Base-by-base conservation (phyloP, 2,888 invertebrate species). In the Lottia scabra region DNA sequence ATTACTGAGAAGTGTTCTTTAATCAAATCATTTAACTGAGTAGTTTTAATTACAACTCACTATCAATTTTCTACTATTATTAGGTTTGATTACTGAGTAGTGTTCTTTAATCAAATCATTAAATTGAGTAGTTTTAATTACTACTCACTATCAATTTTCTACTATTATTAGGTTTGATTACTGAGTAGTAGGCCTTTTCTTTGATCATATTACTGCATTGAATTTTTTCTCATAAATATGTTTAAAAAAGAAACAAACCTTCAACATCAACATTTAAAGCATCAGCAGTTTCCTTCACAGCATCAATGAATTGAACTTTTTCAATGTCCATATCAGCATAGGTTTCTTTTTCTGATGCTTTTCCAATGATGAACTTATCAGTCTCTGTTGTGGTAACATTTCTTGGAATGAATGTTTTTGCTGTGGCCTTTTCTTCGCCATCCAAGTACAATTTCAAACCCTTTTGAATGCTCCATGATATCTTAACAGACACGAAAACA, bases 381-480 rank as follows among this genome's bases (percentile, higher is more conserved):
- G 68, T 13, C n/a, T 56, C 15, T 19, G 56, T 19, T 23, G 5
- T 5, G 6, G 65, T 44, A 1, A 75, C 73, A 27, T 64, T 70
- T 26, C 76, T 70, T 43, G 70, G 56, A 16, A 79, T 75, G 65
- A 72, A 83, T 0, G 68, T 75, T 10, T 62, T 76, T 46, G 80
- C 78, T 8, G 67, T 38, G 12, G 81, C 79, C 5, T 78, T 77
- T 6, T 70, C 38, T 8, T 64, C 70, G 1, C 76, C 77, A 71
- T 83, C 74, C 48, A 83, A 64, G 63, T 76, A 79, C 30, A 81
- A 63, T 43, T 70, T 64, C 27, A 83, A 72, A 0, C 83, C 81
- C 56, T 62, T 71, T 68, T 81, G 78, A 13, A 75, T 8, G 65
- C 81, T 81, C 83, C 83, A 83, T 1, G 80, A 78, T 62, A 73